Evolutionary conservation across 2,797 vertebrate species (phyloP).

Genomic region (Pristis pectinata): DNA sequence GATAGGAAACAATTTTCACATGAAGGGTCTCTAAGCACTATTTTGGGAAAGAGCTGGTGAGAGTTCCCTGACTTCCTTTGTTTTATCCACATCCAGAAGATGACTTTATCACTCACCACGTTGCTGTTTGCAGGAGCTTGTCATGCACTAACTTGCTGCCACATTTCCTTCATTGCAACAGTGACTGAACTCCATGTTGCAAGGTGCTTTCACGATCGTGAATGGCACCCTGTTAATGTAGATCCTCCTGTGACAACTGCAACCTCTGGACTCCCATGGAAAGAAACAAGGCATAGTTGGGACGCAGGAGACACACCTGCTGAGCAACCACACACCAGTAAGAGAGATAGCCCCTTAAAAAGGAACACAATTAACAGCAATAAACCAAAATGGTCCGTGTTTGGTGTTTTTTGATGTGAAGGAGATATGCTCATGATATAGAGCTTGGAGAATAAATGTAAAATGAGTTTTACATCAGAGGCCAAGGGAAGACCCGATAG

Average conservation of each 20-base stretch:
- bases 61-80: no score
- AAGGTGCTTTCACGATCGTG: not conserved
- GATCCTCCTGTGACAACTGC: not conserved
- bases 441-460: not conserved
- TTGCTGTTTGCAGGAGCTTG: not conserved
- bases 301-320: not conserved
- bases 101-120: no score
- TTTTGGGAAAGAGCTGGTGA: not conserved
- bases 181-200: not conserved
- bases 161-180: not conserved
- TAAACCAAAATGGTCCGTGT: not conserved
- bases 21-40: not conserved
- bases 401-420: not conserved
- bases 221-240: not conserved
- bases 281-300: not conserved
- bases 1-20: no score
- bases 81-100: no score
- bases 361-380: not conserved
- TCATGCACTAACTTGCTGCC: not conserved
- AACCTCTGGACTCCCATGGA: not conserved
- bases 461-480: no score
- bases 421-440: not conserved
- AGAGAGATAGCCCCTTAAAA: not conserved
- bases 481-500: no score
- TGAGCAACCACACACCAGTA: not conserved